Evolutionary conservation across 2,113 vertebrate species (phyloP), one percentile per base, ranked within the genome.

Genomic region (Pluvialis apricaria): DNA sequence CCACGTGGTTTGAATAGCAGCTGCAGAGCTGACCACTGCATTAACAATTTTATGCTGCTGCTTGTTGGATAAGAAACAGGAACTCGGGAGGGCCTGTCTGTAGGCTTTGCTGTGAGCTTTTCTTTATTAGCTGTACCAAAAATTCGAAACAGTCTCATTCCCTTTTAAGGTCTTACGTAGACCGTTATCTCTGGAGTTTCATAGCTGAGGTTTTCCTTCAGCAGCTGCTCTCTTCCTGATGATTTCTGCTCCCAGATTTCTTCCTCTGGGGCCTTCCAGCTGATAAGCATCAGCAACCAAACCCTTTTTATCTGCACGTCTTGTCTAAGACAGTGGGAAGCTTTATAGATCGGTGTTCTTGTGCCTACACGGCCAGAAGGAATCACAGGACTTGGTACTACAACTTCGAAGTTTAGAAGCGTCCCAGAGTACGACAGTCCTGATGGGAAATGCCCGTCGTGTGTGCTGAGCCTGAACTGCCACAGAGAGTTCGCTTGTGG

Each of bases 101-200:
- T 36, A 31, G 47, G 60, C 54, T 95, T 79, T 82, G 20, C 70
- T 82, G 4, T 8, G 62, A 81, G 70, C 61, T 79, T 84, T 71
- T 78, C 44, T 87, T 79, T 85, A 38, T 66, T 89, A 92, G 26
- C 45, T 7, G 1, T 65, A 77, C 45, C 26, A 73, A 65, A 84
- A 87, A 58, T 52, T 84, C 0, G 2, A 29, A 89, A 47, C 66
- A 45, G 34, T 55, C 40, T 66, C 28, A 4, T 89, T 94, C 45
- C 83, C 49, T 96, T 94, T 92, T 91, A 92, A 85, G 77, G 89
- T 77, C 54, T 94, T 84, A 19, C 11, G 22, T 58, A 70, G 81
- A 52, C 24, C 5, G 5, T 87, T 54, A 36, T 82, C 88, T 89
- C 25, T 0, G 2, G 31, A 24, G 19, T 79, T 89, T 29, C 13